Conservation (phyloP, 2,888 invertebrate genomes). For the Drosophila basisetae region DNA sequence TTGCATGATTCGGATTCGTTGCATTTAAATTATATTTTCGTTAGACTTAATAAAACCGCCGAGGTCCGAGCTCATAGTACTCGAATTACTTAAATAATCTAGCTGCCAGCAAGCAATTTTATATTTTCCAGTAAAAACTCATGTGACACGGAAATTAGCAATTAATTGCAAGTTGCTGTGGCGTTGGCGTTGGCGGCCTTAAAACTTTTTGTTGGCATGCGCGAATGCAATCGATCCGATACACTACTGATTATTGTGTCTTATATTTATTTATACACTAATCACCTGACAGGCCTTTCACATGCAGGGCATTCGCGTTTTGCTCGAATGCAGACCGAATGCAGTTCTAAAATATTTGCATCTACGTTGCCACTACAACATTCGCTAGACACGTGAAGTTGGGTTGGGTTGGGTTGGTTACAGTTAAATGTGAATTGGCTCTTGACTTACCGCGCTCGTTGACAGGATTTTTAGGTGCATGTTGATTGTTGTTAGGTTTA, state of each 20-base stretch:
- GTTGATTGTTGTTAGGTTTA: constrained; percentile 63
- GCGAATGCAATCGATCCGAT: constrained; percentile 70
- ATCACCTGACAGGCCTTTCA: constrained; percentile 20
- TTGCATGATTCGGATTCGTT: constrained; percentile 46
- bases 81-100: constrained; percentile 10
- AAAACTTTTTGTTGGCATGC: constrained; percentile 56
- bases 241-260: constrained; percentile 35
- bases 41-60: constrained; percentile 44
- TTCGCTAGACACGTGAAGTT: constrained; percentile 50
- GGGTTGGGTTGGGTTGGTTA: constrained; percentile 25
- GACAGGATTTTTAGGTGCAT: constrained; percentile 61
- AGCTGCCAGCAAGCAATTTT: constrained; percentile 20
- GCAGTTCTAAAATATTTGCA: constrained; percentile 51
- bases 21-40: constrained; percentile 65
- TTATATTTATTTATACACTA: background rate
- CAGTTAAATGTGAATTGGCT: constrained; percentile 62
- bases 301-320: constrained; percentile 53
- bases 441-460: constrained; percentile 73
- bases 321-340: constrained; percentile 43
- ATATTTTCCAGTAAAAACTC: background rate
- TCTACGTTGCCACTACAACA: constrained; percentile 60
- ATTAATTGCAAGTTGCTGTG: constrained; percentile 60
- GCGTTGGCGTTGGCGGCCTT: constrained; percentile 6
- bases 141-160: constrained; percentile 15
- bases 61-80: background rate